phyloP scores from a whole-genome alignment of 2,888 invertebrate genomes.

The Archaeoteleia sp. region DNA sequence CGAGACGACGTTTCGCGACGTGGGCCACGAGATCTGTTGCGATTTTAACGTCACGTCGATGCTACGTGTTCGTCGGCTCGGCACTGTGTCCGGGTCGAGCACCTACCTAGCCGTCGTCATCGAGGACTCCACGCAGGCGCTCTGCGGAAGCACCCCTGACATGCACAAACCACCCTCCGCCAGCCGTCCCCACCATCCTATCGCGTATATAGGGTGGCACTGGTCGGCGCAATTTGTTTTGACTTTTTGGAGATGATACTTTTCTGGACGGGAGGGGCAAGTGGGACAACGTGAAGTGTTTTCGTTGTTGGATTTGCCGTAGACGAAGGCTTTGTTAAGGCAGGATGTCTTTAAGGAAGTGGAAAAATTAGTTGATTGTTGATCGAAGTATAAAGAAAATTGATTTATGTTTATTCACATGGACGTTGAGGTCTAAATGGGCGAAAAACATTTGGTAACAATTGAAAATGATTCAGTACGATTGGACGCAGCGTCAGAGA shows the following conservation, averaged over 20 bases:
- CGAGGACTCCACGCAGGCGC: slow-evolving; percentile 73
- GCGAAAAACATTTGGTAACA: too few relatives aligned
- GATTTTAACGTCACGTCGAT: slow-evolving; percentile 37
- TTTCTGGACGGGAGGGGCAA: not conserved
- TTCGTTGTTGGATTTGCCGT: too few relatives aligned
- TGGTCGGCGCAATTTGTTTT: slow-evolving; percentile 38
- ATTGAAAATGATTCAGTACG: too few relatives aligned
- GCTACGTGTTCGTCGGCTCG: slow-evolving; percentile 55
- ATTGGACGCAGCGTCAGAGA: too few relatives aligned
- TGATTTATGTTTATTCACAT: too few relatives aligned
- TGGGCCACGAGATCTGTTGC: slow-evolving; percentile 7
- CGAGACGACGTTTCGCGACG: slow-evolving; percentile 5
- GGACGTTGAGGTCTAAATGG: too few relatives aligned
- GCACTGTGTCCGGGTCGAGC: slow-evolving; percentile 72
- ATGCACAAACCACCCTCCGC: slow-evolving; percentile 48
- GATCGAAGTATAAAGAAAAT: too few relatives aligned
- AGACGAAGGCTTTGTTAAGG: too few relatives aligned
- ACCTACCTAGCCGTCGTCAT: slow-evolving; percentile 69
- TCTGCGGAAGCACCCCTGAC: slow-evolving; percentile 56
- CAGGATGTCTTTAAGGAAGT: too few relatives aligned
- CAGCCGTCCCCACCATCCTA: slow-evolving; percentile 30
- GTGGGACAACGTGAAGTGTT: too few relatives aligned
- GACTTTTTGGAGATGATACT: slow-evolving; percentile 41
- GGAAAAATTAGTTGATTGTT: too few relatives aligned
- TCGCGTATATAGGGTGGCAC: slow-evolving; percentile 38